Percentiles rank a stretch among this genome's conserved stretches.
Evolutionary conservation across 2,113 vertebrate species (phyloP).

Genomic region (Callocephalon fimbriatum): DNA sequence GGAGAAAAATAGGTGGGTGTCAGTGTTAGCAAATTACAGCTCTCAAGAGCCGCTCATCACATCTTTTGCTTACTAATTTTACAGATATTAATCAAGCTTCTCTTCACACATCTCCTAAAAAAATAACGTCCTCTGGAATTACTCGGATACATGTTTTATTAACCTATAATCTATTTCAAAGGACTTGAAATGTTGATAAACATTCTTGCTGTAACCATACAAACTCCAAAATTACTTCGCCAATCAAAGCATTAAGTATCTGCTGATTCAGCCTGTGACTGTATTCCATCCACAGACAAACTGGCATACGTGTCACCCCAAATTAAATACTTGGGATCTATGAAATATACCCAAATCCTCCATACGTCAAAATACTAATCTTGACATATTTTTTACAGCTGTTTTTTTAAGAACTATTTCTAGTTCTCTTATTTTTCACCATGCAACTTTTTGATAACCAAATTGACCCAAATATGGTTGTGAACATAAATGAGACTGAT

Average conservation of each 20-base stretch:
- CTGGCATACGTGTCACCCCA: not conserved
- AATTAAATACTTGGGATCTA: not conserved
- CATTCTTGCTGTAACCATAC: not conserved
- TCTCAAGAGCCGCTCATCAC: not conserved
- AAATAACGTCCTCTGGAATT: not conserved
- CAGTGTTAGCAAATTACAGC: not conserved
- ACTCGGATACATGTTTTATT: not conserved
- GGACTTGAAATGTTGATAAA: not conserved
- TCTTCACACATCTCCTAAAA: not conserved
- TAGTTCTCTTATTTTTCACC: not conserved
- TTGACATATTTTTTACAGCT: not conserved
- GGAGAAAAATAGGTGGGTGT: not conserved
- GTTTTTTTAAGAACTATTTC: not conserved
- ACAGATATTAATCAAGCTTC: conserved; percentile 6
- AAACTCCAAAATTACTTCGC: not conserved
- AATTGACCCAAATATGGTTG: not conserved
- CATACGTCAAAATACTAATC: not conserved
- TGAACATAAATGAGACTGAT: not conserved
- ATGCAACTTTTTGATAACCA: not conserved
- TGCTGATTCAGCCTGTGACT: not conserved
- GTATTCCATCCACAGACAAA: not conserved
- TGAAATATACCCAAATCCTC: not conserved
- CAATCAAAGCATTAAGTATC: not conserved
- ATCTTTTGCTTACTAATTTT: conserved; percentile 5
- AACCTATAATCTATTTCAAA: not conserved